Evolutionary conservation across 1,140 invertebrate genomes (phyloP).

Genomic region (Dreissena polymorpha): DNA sequence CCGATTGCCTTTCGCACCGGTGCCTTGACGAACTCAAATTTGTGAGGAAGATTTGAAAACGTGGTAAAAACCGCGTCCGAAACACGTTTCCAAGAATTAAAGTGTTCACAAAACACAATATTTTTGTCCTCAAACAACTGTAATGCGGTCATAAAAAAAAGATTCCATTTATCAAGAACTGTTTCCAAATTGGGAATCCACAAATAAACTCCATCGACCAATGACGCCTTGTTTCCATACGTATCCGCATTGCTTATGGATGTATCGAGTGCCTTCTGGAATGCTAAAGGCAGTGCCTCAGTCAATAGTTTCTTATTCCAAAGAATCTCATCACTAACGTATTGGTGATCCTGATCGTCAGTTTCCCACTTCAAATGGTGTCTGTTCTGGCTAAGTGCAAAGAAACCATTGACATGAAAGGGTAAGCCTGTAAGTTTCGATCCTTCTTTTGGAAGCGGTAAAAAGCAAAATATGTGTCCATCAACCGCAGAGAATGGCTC

Average conservation of each 20-base stretch:
- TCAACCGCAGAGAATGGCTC: constrained; percentile 1
- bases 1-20: background rate
- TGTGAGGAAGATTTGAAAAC: background rate
- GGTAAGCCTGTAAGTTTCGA: constrained; percentile 71
- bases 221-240: background rate
- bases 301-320: constrained; percentile 72
- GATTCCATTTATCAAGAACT: constrained; percentile 1
- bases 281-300: constrained; percentile 66
- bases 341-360: constrained; percentile 53
- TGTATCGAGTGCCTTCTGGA: constrained; percentile 42
- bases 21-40: background rate
- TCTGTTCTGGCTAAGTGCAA: constrained; percentile 72
- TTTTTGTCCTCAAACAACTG: background rate
- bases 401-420: constrained; percentile 74
- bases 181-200: constrained; percentile 33
- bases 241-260: constrained; percentile 7
- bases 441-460: constrained; percentile 70
- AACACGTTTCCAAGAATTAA: background rate
- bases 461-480: constrained; percentile 75
- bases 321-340: constrained; percentile 61
- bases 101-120: background rate
- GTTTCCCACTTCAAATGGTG: constrained; percentile 72
- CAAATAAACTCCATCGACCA: constrained; percentile 20
- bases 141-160: background rate
- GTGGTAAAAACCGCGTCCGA: background rate